phyloP scores from a whole-genome alignment of 1,140 invertebrate species.

The Pachyrhynchus sulphureomaculatus region DNA sequence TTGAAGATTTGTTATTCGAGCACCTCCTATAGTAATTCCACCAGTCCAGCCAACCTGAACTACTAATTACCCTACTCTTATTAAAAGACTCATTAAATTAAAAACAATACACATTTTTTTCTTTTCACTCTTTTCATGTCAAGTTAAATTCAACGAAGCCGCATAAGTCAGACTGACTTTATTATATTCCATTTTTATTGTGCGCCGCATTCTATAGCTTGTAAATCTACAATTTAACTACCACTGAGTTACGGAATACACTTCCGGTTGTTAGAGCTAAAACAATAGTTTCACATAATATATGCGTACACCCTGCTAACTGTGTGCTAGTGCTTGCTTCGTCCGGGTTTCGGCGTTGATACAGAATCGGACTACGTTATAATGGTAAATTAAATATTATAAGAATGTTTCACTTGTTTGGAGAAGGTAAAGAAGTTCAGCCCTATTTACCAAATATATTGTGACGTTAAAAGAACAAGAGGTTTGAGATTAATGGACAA shows the following conservation, averaged over 20 bases:
- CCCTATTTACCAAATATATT: too few species aligned
- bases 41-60: too few species aligned
- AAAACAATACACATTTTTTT: too few species aligned
- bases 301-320: conserved; percentile 20
- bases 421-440: too few species aligned
- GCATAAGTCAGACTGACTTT: background rate
- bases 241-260: conserved; percentile 24
- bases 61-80: too few species aligned
- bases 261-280: conserved; percentile 23
- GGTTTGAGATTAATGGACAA: too few species aligned
- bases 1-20: too few species aligned
- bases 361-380: background rate
- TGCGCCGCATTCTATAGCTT: conserved; percentile 15
- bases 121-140: conserved; percentile 6
- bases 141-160: conserved; percentile 5
- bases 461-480: too few species aligned
- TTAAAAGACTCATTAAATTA: too few species aligned
- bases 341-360: background rate
- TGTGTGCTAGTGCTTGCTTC: conserved; percentile 5
- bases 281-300: conserved; percentile 18
- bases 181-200: conserved; percentile 13
- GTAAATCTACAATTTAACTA: conserved; percentile 21
- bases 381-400: too few species aligned
- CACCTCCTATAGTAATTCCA: too few species aligned
- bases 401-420: too few species aligned